Evolutionary conservation across 2,113 vertebrate genomes (phyloP), one percentile per base, ranked within the genome.

Genomic region (western clawed frog (Xenopus tropicalis)): DNA sequence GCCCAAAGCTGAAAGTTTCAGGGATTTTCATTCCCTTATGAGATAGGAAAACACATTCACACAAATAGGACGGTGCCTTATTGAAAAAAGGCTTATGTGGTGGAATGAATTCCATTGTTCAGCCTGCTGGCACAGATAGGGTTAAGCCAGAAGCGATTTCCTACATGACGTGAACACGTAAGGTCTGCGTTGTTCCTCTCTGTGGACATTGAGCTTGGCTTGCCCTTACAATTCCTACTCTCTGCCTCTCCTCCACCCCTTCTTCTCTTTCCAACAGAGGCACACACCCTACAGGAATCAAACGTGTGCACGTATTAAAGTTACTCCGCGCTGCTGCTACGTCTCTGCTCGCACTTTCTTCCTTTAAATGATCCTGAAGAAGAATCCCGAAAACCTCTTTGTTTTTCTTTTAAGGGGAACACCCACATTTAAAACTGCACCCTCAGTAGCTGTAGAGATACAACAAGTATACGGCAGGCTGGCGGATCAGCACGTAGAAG

Each of bases 201-300:
- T 42, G 72, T 75, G 72, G 72, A 69, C 72, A 75, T 62, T 75
- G 66, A 75, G 72, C 66, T 69, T 75, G 66, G 72, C 64, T 66
- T 63, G 37, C 37, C 22, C 57, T 61, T 20, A 68, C 66, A 69
- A 61, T 67, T 74, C 66, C 66, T 75, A 69, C 66, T 62, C 72
- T 68, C n/a, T 69, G 58, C 61, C 59, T 69, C 64, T 52, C 58
- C 72, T 68, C 65, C 65, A 61, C 56, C 72, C 57, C 72, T 63
- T 16, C 19, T 62, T 75, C n/a, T 61, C 56, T 75, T 75, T 69
- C 63, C 72, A 75, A 54, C 72, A 69, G 65, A 52, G 51, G 58
- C 72, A 75, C 72, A 75, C 72, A 75, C 72, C 65, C 72, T 43
- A 25, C 66, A 54, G n/a, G 48, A 75, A 67, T 61, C 72, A 37